A percentile compares a stretch with the other conserved stretches of the same genome.
phyloP scores from a whole-genome alignment of 2,113 vertebrate genomes.

The Petaurus breviceps region DNA sequence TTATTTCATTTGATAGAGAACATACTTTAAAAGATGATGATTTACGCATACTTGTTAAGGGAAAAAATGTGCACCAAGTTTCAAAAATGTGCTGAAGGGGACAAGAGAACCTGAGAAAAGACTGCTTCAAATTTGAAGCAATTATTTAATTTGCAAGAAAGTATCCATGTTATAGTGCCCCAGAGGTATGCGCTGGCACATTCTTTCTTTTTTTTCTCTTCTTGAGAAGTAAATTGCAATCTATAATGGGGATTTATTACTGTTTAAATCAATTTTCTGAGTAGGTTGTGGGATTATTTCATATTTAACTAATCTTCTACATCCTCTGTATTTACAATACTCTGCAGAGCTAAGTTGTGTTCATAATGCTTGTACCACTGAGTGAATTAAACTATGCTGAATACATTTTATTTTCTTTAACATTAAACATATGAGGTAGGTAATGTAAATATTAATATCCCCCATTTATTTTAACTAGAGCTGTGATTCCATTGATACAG shows the following conservation, averaged over 20 bases:
- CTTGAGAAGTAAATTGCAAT: neutral
- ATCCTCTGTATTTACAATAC: neutral
- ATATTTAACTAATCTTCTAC: neutral
- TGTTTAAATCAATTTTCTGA: neutral
- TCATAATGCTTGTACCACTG: neutral
- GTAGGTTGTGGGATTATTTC: neutral
- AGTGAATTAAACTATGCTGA: neutral
- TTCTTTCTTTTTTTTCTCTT: neutral
- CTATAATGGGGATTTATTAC: neutral
- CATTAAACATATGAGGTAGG: neutral
- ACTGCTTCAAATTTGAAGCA: neutral
- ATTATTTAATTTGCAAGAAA: neutral
- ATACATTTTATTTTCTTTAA: no score
- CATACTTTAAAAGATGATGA: neutral
- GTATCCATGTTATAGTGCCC: neutral
- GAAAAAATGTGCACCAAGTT: neutral
- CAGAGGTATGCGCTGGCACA: neutral
- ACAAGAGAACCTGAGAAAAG: neutral
- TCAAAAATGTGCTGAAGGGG: neutral
- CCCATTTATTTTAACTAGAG: neutral
- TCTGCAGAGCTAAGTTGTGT: neutral
- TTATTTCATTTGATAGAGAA: neutral
- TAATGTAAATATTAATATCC: neutral
- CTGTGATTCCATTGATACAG: neutral
- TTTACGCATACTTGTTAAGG: neutral